Base-by-base conservation (phyloP, 1,140 invertebrate genomes). In the Hycleus cichorii region DNA sequence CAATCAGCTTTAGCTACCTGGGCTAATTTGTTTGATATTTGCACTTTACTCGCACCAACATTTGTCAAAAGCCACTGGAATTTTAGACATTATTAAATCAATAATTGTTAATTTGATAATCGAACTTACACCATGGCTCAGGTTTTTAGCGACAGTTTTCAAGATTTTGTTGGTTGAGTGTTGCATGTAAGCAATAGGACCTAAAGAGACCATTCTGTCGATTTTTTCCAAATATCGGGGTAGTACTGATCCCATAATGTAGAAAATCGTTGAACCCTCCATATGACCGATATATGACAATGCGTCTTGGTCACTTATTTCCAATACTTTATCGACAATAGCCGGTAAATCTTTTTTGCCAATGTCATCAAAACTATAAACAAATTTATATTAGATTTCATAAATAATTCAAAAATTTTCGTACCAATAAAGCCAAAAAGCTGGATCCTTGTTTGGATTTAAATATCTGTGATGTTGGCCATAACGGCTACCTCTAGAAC, bases 301-400 rank as follows among this genome's bases (percentile, higher is more conserved):
- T 47, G 81, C 76, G 3, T 72, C 48, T 5, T 76, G 65, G 0
- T 75, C 72, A 0, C 83, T 87, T 9, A 69, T 65, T 1, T 77
- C 63, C 2, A 88, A 62, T 4, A 87, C 76, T 57, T 80, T 80
- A 63, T 88, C 80, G 12, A 91, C 79, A 67, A 83, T 80, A 0
- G 86, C 82, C 27, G 88, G 84, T 12, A 87, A 58, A 68, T 91
- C 89, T 60, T 82, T 81, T 4, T 70, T 64, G 4, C 81, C 84
- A 77, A 86, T 84, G 69, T 89, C 82, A 64, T 87, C 80, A 68
- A 76, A 82, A 56, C 81, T 85, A 39, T 10, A 39, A 11, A 39
- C 40, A 42, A 42, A 42, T 42, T n/a, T 1, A 4, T 42, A 8
- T 3, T 11, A 42, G 9, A 18, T 42, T 42, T 8, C 4, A n/a